Conservation (phyloP, 2,888 invertebrate species). For the Agonopterix alstromeriana region DNA sequence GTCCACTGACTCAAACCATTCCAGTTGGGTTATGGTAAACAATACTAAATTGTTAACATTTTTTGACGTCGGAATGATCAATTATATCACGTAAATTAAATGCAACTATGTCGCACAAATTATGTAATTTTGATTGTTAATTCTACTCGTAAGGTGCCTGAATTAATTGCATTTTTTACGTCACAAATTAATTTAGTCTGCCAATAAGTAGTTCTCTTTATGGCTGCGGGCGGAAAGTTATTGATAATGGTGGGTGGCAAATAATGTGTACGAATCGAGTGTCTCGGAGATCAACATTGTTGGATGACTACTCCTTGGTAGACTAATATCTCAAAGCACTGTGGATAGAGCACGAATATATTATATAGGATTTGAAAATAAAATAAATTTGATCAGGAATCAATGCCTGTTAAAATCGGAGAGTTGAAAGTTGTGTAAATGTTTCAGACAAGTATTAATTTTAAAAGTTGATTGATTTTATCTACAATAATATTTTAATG, state of each 20-base stretch:
- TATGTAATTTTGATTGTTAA: constrained; percentile 22
- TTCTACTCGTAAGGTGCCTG: constrained; percentile 44
- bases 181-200: constrained; percentile 44
- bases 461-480: constrained; percentile 12
- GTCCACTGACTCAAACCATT: constrained; percentile 48
- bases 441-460: constrained; percentile 25
- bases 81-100: constrained; percentile 24
- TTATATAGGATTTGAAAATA: constrained; percentile 19
- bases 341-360: constrained; percentile 49
- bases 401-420: constrained; percentile 20
- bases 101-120: constrained; percentile 53
- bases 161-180: constrained; percentile 45
- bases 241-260: no score
- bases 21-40: constrained; percentile 42
- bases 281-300: neutral
- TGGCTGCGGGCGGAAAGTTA: neutral
- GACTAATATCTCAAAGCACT: constrained; percentile 39
- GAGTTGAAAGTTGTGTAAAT: constrained; percentile 22
- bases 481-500: constrained; percentile 7
- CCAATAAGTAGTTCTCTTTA: constrained; percentile 19
- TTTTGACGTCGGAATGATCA: neutral
- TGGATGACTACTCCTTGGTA: constrained; percentile 17
- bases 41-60: constrained; percentile 19
- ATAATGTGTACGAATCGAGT: no score
- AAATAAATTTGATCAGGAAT: constrained; percentile 4